phyloP scores from a whole-genome alignment of 2,888 invertebrate species.

The Furcula furcula region DNA sequence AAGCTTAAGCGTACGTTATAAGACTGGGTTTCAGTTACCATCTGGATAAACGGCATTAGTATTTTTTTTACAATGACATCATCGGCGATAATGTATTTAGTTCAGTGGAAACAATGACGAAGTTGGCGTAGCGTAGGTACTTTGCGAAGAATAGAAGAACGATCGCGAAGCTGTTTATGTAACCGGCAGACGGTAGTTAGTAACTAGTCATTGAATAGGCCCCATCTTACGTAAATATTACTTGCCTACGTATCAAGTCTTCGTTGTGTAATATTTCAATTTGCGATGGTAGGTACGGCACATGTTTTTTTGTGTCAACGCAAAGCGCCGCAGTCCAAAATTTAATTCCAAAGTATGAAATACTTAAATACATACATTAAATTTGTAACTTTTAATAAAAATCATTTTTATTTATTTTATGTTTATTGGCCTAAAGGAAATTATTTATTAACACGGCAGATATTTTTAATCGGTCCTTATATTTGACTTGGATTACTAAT shows the following conservation, averaged over 20 bases:
- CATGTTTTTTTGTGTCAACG: constrained; percentile 6
- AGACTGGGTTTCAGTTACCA: constrained; percentile 5
- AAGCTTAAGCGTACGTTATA: not conserved
- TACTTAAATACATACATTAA: no score
- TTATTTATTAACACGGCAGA: no score
- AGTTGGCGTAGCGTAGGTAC: constrained; percentile 27
- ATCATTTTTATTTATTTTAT: no score
- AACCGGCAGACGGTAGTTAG: constrained; percentile 60
- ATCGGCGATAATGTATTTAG: constrained; percentile 28
- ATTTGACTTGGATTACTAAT: no score
- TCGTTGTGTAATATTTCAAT: constrained; percentile 53
- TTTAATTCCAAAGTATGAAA: no score
- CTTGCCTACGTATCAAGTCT: constrained; percentile 57
- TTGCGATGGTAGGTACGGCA: constrained; percentile 29
- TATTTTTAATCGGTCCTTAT: no score
- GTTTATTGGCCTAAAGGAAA: no score
- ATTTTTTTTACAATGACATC: constrained; percentile 46
- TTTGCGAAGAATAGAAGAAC: constrained; percentile 45
- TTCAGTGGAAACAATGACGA: constrained; percentile 40
- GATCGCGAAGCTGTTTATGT: constrained; percentile 51
- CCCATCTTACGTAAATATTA: constrained; percentile 72
- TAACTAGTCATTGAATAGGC: constrained; percentile 67
- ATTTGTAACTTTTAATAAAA: no score
- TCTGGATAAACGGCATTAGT: no score
- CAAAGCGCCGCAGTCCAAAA: not conserved